Percentiles rank a stretch among this genome's conserved stretches.
These are phyloP conservation scores for Melinaea marsaeus DNA, from an alignment of 2,888 invertebrate species.

Conservation along the genomic window DNA sequence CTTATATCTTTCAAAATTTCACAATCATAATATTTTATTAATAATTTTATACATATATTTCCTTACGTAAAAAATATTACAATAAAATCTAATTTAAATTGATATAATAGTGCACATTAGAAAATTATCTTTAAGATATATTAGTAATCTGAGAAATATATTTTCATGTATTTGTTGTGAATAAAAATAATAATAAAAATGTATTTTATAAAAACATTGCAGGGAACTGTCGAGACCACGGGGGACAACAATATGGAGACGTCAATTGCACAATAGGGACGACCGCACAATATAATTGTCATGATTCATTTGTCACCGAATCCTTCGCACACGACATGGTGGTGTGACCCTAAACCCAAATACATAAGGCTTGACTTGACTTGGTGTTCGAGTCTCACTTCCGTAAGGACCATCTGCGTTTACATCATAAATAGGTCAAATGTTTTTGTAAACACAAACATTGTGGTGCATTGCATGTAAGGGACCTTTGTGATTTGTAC, in stretches of 20 bases:
- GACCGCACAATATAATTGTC: constrained; percentile 70
- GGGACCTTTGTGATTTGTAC: not conserved
- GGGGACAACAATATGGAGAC: constrained; percentile 56
- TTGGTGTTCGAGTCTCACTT: constrained; percentile 42
- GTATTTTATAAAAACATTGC: constrained; percentile 32
- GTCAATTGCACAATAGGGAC: constrained; percentile 54
- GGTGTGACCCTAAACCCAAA: constrained; percentile 45
- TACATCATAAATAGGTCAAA: constrained; percentile 64
- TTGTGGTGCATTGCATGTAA: constrained; percentile 34
- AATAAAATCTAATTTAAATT: no score
- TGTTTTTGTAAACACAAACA: constrained; percentile 61
- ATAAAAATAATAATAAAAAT: constrained; percentile 24
- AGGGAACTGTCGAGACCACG: constrained; percentile 39
- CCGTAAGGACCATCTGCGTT: constrained; percentile 55
- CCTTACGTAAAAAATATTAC: no score
- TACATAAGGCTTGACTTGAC: constrained; percentile 44
- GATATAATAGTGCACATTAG: no score
- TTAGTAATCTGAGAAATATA: not conserved
- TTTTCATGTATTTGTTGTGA: not conserved
- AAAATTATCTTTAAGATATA: no score
- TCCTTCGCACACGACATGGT: constrained; percentile 36
- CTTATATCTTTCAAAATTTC: not conserved
- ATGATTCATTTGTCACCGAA: constrained; percentile 71
- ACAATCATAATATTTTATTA: no score
- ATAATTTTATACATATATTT: no score